A percentile compares a stretch with the other conserved stretches of the same genome.
Evolutionary conservation across 2,113 vertebrate species (phyloP).

Genomic region (Myodes glareolus): DNA sequence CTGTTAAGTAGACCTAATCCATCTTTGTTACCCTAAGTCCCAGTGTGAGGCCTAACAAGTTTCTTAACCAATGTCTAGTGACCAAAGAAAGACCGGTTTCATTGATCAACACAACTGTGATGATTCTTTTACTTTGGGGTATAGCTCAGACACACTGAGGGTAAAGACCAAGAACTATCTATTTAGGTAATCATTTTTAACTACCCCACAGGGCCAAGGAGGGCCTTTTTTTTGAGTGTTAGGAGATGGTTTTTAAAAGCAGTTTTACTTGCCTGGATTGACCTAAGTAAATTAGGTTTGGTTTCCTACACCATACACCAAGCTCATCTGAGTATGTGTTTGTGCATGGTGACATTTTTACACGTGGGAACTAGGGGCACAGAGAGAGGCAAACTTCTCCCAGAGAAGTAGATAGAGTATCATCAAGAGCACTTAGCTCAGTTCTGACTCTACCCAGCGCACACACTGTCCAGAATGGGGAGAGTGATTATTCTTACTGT

Average conservation of each 20-base stretch:
- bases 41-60: not conserved
- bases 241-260: slow-evolving; percentile 18
- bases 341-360: not conserved
- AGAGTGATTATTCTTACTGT: not conserved
- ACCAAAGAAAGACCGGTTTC: slow-evolving; percentile 5
- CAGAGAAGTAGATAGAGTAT: not conserved
- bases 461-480: not conserved
- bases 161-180: slow-evolving; percentile 25
- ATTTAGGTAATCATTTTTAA: slow-evolving; percentile 1
- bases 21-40: slow-evolving; percentile 20
- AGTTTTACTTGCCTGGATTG: not conserved
- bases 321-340: not conserved
- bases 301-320: not conserved
- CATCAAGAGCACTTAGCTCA: not conserved
- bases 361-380: not conserved
- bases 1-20: not conserved
- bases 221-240: not conserved
- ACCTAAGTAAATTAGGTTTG: not conserved
- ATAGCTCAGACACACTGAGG: not conserved
- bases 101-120: not conserved
- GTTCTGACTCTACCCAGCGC: not conserved
- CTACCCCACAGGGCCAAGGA: not conserved
- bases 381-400: not conserved
- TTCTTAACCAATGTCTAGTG: slow-evolving; percentile 31
- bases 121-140: slow-evolving; percentile 15